Evolutionary conservation across 2,113 vertebrate genomes (phyloP), one percentile per base, ranked within the genome.

Genomic region (Alosa alosa): DNA sequence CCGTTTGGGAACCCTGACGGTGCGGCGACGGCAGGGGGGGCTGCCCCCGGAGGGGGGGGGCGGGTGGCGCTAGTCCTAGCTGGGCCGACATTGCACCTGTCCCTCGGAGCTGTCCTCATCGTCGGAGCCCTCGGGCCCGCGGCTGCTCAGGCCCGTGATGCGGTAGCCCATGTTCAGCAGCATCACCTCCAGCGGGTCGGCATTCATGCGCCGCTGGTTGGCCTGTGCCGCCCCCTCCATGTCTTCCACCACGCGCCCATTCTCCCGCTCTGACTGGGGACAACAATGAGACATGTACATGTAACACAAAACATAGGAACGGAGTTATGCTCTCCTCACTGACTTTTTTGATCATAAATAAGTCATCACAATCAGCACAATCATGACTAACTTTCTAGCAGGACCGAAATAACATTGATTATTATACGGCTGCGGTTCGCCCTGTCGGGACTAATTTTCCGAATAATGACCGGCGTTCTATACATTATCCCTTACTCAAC

Each of bases 141-240:
- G 94, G 0, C 96, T 97, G 84, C 96, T 97, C 90, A 99, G 97
- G 91, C 98, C 97, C 0, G 97, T 98, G 94, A 99, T 99, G 92
- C 97, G 94, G 93, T 99, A 99, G 78, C 98, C 98, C 98, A 99
- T 99, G 96, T 99, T 99, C 22, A 99, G 95, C 93, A 99, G 93
- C 98, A 99, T 99, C 87, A 99, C 97, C 91, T 99, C 98, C 93
- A 99, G 87, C 0, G 98, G 98, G 88, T 99, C 98, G 0, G 98
- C 98, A 0, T 99, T 99, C 98, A 99, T 99, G 1, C 98, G 96
- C 84, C 96, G 92, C 95, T 99, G 98, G 94, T 99, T 99, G 11
- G 98, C 98, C 82, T 98, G 97, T 60, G 97, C 98, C 25, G 97
- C 98, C 0, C 98, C 95, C 68, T 99, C 98, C 98, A 99, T 99